Conservation (phyloP, 2,888 invertebrate genomes). For the Nomada lathburiana region DNA sequence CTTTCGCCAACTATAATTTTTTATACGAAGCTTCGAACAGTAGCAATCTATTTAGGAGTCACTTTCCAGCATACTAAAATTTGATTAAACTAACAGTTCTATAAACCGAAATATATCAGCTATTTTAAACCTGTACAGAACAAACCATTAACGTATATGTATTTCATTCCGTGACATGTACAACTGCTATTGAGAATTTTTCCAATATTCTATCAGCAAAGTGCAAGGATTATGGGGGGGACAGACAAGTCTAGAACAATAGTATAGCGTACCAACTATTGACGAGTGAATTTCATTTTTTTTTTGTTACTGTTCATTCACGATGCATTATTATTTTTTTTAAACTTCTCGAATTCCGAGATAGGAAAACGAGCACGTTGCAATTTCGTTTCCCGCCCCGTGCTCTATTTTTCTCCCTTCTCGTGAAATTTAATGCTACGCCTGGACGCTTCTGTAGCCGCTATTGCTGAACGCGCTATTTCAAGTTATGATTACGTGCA, state of each 20-base stretch:
- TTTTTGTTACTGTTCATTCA: conserved; percentile 23
- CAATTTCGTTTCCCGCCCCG: conserved; percentile 20
- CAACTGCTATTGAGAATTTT: no score
- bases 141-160: no score
- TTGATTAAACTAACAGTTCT: background rate
- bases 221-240: no score
- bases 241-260: background rate
- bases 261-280: background rate
- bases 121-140: no score
- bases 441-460: conserved; percentile 48
- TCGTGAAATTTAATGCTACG: conserved; percentile 68
- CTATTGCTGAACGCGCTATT: conserved; percentile 49
- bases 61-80: background rate
- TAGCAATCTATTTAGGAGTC: background rate
- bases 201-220: no score
- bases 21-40: background rate
- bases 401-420: conserved; percentile 2
- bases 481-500: conserved; percentile 65
- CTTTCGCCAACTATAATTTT: background rate
- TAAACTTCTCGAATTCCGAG: conserved; percentile 35
- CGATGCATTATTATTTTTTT: conserved; percentile 45
- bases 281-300: conserved; percentile 18
- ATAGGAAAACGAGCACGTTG: conserved; percentile 19
- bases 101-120: no score
- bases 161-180: no score